Percentiles rank a stretch among this genome's conserved stretches.
Evolutionary conservation across 2,888 invertebrate genomes (phyloP).

Genomic region (Eudasyphora cyanicolor): DNA sequence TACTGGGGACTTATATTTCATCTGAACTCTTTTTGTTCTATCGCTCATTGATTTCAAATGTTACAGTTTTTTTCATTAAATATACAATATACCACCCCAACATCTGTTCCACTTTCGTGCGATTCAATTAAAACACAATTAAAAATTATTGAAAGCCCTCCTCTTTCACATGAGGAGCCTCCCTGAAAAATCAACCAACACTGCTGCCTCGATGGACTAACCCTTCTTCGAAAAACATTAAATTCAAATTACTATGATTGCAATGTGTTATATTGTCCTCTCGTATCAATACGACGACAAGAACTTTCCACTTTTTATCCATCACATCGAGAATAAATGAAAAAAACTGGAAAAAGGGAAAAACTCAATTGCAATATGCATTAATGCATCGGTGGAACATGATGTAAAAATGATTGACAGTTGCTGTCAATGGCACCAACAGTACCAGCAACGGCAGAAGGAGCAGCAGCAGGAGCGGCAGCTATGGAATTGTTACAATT

Average conservation of each 20-base stretch:
- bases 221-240: constrained; percentile 17
- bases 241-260: constrained; percentile 39
- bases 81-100: not conserved
- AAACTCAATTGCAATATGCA: constrained; percentile 11
- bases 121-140: constrained; percentile 28
- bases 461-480: no score
- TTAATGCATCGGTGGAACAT: constrained; percentile 44
- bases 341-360: not conserved
- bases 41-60: not conserved
- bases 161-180: not conserved
- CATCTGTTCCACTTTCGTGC: constrained; percentile 8
- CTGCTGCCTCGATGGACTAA: not conserved
- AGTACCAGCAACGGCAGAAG: constrained; percentile 51
- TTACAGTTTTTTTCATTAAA: not conserved
- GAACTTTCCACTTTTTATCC: not conserved
- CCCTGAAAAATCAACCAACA: not conserved
- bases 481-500: constrained; percentile 58
- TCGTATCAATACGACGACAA: not conserved
- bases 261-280: constrained; percentile 20
- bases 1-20: not conserved
- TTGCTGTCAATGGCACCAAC: constrained; percentile 30
- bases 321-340: not conserved
- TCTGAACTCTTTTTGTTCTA: not conserved
- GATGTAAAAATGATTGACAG: constrained; percentile 41
- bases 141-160: constrained; percentile 8